Conservation (phyloP, 2,797 vertebrate genomes). For the Xerus rutilus region DNA sequence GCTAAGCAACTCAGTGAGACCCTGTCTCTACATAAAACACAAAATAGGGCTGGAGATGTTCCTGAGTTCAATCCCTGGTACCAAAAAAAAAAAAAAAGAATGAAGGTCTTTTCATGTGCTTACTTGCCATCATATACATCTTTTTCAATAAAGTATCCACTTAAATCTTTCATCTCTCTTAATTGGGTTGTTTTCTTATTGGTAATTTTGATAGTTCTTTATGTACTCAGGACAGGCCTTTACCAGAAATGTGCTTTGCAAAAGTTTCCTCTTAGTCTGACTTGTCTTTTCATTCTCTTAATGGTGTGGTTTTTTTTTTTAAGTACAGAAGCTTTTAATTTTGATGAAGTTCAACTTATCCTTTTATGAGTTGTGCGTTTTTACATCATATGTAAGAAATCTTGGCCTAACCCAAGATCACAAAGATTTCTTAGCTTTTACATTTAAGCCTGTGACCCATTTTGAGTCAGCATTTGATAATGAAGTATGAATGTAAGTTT, state of each 20-base stretch:
- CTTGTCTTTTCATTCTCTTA: constrained; percentile 36
- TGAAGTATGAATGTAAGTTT: neutral
- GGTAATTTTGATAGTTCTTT: constrained; percentile 31
- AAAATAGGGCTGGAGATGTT: no score
- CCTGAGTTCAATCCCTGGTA: no score
- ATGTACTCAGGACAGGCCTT: neutral
- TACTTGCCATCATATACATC: neutral
- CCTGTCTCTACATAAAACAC: no score
- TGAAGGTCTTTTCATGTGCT: neutral
- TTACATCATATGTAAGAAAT: constrained; percentile 40
- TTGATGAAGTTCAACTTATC: neutral
- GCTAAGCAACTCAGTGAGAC: no score
- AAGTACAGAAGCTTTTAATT: no score
- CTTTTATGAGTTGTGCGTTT: constrained; percentile 33
- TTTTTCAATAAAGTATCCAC: constrained; percentile 16
- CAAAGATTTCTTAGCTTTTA: constrained; percentile 25
- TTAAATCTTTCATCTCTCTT: neutral
- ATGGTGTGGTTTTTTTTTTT: neutral
- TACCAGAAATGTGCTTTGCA: neutral
- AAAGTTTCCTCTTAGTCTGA: neutral
- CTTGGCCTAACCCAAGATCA: neutral
- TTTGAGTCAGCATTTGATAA: neutral
- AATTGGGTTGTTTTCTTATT: neutral
- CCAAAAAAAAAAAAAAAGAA: neutral
- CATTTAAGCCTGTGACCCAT: neutral